Evolutionary conservation across 2,113 vertebrate genomes (phyloP).

Genomic region (Panurus biarmicus): DNA sequence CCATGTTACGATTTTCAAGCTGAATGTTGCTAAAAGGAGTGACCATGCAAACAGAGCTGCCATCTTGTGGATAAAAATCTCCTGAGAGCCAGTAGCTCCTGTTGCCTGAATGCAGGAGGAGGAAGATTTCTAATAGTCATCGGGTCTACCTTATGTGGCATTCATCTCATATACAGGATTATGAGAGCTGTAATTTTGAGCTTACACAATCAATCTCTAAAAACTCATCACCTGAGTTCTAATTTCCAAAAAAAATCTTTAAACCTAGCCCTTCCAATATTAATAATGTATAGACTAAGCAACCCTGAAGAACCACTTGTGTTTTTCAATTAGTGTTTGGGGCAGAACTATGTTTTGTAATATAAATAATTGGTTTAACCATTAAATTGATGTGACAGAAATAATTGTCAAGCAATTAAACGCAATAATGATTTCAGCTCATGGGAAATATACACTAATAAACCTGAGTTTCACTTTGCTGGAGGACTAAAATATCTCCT

Average conservation of each 20-base stretch:
- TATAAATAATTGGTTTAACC: slow-evolving; percentile 68
- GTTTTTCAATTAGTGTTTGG: slow-evolving; percentile 52
- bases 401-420: slow-evolving; percentile 69
- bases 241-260: slow-evolving; percentile 5
- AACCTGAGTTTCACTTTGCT: not conserved
- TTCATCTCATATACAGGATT: not conserved
- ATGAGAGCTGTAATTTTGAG: not conserved
- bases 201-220: not conserved
- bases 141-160: not conserved
- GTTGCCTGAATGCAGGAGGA: not conserved
- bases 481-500: not conserved
- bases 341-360: slow-evolving; percentile 56
- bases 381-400: slow-evolving; percentile 67
- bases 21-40: not conserved
- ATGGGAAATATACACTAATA: slow-evolving; percentile 56
- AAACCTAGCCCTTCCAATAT: not conserved
- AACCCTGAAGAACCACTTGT: not conserved
- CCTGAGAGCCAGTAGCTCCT: not conserved
- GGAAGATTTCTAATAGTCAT: not conserved
- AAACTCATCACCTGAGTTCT: not conserved
- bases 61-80: slow-evolving; percentile 53
- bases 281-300: slow-evolving; percentile 31
- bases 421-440: slow-evolving; percentile 49
- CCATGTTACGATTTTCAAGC: not conserved
- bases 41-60: slow-evolving; percentile 40